Base-by-base conservation (phyloP, 2,113 vertebrate species). In the Chitala chitala region DNA sequence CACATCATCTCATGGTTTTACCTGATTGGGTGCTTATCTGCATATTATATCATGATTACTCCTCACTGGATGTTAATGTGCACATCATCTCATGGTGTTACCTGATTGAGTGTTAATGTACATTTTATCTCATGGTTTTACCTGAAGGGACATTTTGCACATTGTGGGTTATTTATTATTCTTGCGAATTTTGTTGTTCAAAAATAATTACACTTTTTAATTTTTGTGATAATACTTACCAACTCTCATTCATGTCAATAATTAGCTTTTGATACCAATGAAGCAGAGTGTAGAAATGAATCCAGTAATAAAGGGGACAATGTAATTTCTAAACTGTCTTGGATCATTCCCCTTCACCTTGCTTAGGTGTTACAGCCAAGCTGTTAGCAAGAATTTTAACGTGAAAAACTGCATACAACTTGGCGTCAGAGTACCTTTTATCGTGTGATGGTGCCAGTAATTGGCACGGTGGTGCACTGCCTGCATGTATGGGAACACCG, bases 351-450 rank as follows among this genome's bases (percentile, higher is more conserved):
- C 42, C 22, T 48, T 46, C 22, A n/a, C 26, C 12, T n/a, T 42
- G 24, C 42, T 46, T 68, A n/a, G 40, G 22, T 61, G 58, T 36
- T 61, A 61, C 33, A 68, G n/a, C 22, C 38, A 68, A 68, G 64
- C 29, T n/a, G n/a, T n/a, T n/a, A n/a, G n/a, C n/a, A n/a, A n/a
- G n/a, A n/a, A n/a, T n/a, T n/a, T n/a, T n/a, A n/a, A n/a, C n/a
- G n/a, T n/a, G n/a, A n/a, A n/a, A n/a, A n/a, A n/a, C n/a, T n/a
- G n/a, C n/a, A n/a, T n/a, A n/a, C n/a, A n/a, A n/a, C n/a, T n/a
- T n/a, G 36, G 3, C 12, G 20, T 0, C 8, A 10, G 9, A 22
- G 7, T 3, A 7, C 13, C 10, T 40, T 17, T 26, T 38, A 44
- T 42, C 10, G 36, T 58, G 54, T 44, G 22, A 26, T 10, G 10